Base-by-base conservation (phyloP, 2,888 invertebrate genomes). In the Drosophila fungiperda region DNA sequence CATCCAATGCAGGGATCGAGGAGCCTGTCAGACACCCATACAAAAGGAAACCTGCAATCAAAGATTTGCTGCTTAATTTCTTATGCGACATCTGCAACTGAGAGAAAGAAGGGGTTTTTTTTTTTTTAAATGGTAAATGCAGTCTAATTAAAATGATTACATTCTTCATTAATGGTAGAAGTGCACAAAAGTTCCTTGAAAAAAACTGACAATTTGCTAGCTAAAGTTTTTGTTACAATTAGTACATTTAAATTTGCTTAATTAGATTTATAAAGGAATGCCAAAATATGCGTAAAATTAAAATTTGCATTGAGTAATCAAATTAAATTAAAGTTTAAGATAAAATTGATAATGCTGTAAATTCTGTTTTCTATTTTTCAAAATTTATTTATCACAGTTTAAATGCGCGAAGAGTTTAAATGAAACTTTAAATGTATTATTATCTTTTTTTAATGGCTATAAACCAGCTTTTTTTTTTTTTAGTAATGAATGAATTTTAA, bases 21-120 rank as follows among this genome's bases (percentile, higher is more conserved):
- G 50, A 50, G 17, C 9, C 55, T 35, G 45, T 36, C 40, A 42
- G 40, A 49, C 65, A 29, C 23, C 26, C n/a, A 36, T 65, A n/a
- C 17, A 49, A 61, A 57, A 40, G 40, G 35, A 33, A 63, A 36
- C 4, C 33, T 62, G 65, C 42, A 66, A 50, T 61, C 72, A 71
- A 36, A 32, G 23, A 3, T 45, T 45, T 23, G 42, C 38, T 32
- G 33, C 26, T 55, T 54, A 23, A 26, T 33, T 33, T 60, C 48
- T n/a, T 26, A 40, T 35, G 15, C 45, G 55, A 32, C 33, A 38
- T 35, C 32, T 54, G 11, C 8, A 23, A 26, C 17, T 17, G 29
- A 17, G 32, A 17, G 2, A 35, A 55, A 55, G 11, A 11, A 32
- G 4, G 5, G 1, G 32, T 20, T 4, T n/a, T 20, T 20, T 36